These are phyloP conservation scores for Cosmorhoe ocellata DNA, from an alignment of 2,888 invertebrate genomes.

Conservation along the genomic window DNA sequence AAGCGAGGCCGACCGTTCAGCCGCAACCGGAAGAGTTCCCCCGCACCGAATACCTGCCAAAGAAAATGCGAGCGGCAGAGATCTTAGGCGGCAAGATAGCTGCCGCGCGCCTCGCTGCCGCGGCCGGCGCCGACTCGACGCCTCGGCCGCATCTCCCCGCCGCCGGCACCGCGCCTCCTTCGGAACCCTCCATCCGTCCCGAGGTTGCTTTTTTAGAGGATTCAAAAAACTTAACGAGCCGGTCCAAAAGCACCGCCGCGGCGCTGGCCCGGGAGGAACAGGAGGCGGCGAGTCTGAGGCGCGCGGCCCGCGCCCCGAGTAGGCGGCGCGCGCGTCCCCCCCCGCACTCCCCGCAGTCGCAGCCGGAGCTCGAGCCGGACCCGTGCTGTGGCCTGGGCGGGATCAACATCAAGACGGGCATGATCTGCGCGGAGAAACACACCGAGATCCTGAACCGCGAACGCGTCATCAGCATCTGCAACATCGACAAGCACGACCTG, in stretches of 20 bases:
- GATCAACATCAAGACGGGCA: constrained; percentile 68
- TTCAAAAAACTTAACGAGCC: constrained; percentile 82
- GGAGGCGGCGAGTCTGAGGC: constrained; percentile 79
- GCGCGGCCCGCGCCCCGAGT: constrained; percentile 65
- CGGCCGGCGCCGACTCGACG: constrained; percentile 40
- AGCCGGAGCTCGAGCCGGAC: constrained; percentile 55
- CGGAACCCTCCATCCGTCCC: constrained; percentile 51
- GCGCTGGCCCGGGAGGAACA: constrained; percentile 81
- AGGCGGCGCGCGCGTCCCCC: constrained; percentile 45
- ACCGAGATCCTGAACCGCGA: constrained; percentile 84
- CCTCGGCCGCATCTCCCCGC: constrained; percentile 42
- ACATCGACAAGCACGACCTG: constrained; percentile 90
- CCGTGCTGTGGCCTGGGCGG: constrained; percentile 77
- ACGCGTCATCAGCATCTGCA: constrained; percentile 88
- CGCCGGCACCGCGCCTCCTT: constrained; percentile 32
- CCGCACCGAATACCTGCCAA: constrained; percentile 71
- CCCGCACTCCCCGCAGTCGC: constrained; percentile 54
- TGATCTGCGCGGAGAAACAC: constrained; percentile 77
- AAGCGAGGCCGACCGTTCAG: constrained; percentile 33
- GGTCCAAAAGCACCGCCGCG: constrained; percentile 82
- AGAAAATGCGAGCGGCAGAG: constrained; percentile 79
- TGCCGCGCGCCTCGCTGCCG: constrained; percentile 51
- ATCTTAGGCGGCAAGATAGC: constrained; percentile 72
- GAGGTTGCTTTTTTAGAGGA: constrained; percentile 79
- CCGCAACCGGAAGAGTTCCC: constrained; percentile 52